Evolutionary conservation across 2,797 vertebrate genomes (phyloP).

Genomic region (Furcifer pardalis): DNA sequence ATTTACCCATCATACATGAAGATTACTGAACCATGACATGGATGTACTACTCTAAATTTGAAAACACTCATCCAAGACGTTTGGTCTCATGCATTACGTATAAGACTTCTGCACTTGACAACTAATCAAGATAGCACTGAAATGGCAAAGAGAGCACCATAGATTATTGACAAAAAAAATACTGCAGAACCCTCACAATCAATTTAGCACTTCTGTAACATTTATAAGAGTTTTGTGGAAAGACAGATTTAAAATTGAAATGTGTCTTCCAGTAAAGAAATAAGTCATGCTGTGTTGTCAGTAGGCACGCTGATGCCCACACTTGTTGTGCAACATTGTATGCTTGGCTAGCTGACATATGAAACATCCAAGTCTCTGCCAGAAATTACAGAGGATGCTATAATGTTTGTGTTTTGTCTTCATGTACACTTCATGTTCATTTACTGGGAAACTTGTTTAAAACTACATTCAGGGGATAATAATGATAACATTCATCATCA

Average conservation of each 20-base stretch:
- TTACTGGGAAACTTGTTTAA: constrained; percentile 8
- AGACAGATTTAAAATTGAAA: neutral
- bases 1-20: neutral
- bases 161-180: neutral
- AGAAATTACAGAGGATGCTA: neutral
- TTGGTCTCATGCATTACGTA: neutral
- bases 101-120: neutral
- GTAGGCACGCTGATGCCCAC: neutral
- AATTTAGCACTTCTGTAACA: neutral
- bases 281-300: neutral
- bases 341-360: neutral
- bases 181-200: neutral
- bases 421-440: constrained; percentile 29
- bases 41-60: neutral
- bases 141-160: neutral
- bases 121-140: neutral
- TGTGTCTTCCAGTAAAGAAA: constrained; percentile 8
- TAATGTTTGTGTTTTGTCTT: neutral
- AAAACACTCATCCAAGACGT: constrained; percentile 1
- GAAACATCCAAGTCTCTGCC: constrained; percentile 12
- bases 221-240: constrained; percentile 12
- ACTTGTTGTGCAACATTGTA: neutral
- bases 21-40: neutral
- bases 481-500: too few relatives aligned
- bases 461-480: neutral